phyloP scores from a whole-genome alignment of 2,888 invertebrate genomes.

The Deilephila porcellus region DNA sequence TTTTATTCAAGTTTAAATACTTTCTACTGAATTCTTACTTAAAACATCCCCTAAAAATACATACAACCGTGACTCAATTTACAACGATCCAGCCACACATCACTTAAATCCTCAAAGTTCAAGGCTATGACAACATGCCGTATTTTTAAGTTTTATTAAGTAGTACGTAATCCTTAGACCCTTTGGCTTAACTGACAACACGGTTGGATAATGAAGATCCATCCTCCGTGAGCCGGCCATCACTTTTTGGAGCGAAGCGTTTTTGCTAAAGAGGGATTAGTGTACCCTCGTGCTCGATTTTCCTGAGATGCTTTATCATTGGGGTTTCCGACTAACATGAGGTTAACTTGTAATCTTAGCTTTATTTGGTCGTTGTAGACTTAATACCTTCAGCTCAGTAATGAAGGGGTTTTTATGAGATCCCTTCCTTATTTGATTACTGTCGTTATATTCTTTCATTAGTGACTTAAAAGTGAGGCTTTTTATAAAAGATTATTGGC shows the following conservation, averaged over 20 bases:
- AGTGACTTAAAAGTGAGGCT: constrained; percentile 1
- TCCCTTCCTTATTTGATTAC: constrained; percentile 69
- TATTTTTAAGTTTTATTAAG: constrained; percentile 73
- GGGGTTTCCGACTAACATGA: constrained; percentile 83
- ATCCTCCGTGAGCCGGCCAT: constrained; percentile 81
- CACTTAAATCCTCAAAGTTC: constrained; percentile 1
- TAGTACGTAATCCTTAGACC: constrained; percentile 76
- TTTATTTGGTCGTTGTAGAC: constrained; percentile 81
- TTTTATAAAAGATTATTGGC: background rate
- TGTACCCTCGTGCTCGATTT: constrained; percentile 80
- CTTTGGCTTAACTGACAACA: constrained; percentile 82
- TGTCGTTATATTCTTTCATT: constrained; percentile 27
- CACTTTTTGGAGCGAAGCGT: constrained; percentile 84
- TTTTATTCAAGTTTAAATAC: too few species aligned
- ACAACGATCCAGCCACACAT: too few species aligned
- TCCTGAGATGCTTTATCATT: constrained; percentile 84
- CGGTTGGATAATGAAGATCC: constrained; percentile 81
- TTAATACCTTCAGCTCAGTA: constrained; percentile 76
- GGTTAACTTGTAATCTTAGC: constrained; percentile 85
- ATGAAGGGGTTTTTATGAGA: constrained; percentile 77
- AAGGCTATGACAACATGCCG: constrained; percentile 12
- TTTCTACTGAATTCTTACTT: too few species aligned
- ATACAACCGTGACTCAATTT: background rate
- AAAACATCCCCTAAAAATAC: constrained; percentile 3
- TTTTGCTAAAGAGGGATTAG: constrained; percentile 85